Evolutionary conservation across 2,888 invertebrate species (phyloP).

Genomic region (Stenichneumon culpator): DNA sequence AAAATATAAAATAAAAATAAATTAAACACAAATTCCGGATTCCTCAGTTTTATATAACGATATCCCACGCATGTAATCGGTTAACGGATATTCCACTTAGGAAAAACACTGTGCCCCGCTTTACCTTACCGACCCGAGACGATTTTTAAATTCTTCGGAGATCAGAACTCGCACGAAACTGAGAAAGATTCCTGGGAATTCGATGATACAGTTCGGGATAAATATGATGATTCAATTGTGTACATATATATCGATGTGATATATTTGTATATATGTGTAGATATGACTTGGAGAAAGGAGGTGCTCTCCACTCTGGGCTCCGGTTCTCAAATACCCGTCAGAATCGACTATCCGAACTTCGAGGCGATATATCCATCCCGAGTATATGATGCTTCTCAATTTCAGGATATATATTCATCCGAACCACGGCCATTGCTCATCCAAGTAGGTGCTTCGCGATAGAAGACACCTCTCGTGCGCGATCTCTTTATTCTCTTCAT

Average conservation of each 20-base stretch:
- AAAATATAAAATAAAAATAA: too few species aligned
- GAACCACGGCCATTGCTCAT: conserved; percentile 40
- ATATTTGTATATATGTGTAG: too few species aligned
- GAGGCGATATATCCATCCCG: not conserved
- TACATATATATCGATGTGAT: not conserved
- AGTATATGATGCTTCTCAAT: conserved; percentile 34
- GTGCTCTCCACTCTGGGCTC: not conserved
- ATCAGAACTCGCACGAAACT: conserved; percentile 12
- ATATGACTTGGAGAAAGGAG: not conserved
- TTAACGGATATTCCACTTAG: too few species aligned
- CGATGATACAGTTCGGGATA: not conserved
- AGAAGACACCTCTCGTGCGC: not conserved
- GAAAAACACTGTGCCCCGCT: too few species aligned
- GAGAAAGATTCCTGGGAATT: not conserved
- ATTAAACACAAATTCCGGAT: too few species aligned
- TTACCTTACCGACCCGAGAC: not conserved
- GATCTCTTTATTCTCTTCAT: not conserved
- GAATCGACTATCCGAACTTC: not conserved
- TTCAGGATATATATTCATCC: conserved; percentile 37
- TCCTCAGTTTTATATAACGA: too few species aligned
- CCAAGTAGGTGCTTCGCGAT: conserved; percentile 37
- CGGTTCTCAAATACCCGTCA: conserved; percentile 3
- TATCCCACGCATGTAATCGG: too few species aligned
- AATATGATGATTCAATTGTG: conserved; percentile 34
- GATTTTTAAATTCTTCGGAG: conserved; percentile 21